phyloP scores from a whole-genome alignment of 2,113 vertebrate species.

The Nansenia antarctica region DNA sequence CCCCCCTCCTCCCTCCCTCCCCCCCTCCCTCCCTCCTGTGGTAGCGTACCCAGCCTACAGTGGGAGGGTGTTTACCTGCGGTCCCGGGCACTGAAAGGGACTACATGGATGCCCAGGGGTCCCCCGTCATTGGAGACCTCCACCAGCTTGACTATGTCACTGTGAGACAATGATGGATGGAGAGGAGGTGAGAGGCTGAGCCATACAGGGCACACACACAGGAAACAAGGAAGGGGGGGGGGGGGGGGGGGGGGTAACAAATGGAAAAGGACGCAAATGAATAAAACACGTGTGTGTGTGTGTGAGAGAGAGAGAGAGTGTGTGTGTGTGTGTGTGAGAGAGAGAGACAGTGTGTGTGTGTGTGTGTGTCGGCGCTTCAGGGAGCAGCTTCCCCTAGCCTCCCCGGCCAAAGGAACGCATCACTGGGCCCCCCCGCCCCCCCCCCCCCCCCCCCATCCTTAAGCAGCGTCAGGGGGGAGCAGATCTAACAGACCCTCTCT shows the following conservation, averaged over 20 bases:
- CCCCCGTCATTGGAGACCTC: constrained; percentile 96
- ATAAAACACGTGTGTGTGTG: constrained; percentile 29
- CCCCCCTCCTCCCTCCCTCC: neutral
- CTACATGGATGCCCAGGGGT: constrained; percentile 97
- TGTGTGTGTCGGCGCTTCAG: no score
- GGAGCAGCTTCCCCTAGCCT: neutral
- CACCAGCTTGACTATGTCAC: constrained; percentile 94
- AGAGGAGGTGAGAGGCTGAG: constrained; percentile 67
- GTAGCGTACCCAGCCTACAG: neutral
- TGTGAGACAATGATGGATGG: constrained; percentile 85
- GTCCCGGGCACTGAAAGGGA: constrained; percentile 94
- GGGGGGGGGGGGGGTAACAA: constrained; percentile 15
- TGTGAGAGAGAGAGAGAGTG: no score
- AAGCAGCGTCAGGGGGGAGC: constrained; percentile 27
- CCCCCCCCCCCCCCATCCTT: no score
- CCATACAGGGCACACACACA: constrained; percentile 56
- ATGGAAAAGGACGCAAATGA: constrained; percentile 7
- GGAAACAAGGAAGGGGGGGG: constrained; percentile 38
- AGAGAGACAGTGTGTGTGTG: no score
- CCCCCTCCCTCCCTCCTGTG: neutral
- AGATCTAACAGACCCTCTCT: no score
- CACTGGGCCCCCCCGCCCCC: no score
- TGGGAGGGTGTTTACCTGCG: constrained; percentile 85
- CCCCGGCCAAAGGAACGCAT: neutral
- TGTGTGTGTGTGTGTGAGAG: no score